phyloP scores from a whole-genome alignment of 2,113 vertebrate genomes.

The Malaclemys terrapin region DNA sequence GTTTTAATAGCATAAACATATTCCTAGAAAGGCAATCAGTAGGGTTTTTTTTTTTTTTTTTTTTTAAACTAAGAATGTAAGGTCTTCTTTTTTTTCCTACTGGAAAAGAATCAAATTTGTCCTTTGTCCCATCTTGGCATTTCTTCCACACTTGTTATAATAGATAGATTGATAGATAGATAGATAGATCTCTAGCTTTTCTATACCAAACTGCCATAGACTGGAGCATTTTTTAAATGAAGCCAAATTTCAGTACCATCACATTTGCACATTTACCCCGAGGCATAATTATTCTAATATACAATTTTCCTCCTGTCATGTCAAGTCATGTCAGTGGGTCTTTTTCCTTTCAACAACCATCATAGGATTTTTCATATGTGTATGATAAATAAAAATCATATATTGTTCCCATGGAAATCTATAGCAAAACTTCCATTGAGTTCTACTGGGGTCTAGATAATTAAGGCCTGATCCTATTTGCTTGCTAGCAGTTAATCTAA shows the following conservation, averaged over 20 bases:
- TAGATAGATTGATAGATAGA: not conserved
- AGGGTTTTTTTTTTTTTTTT: not conserved
- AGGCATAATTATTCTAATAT: conserved; percentile 71
- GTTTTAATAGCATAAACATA: conserved; percentile 22
- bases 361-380: conserved; percentile 47
- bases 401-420: conserved; percentile 65
- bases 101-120: conserved; percentile 33
- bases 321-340: conserved; percentile 48
- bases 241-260: conserved; percentile 64
- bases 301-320: conserved; percentile 61
- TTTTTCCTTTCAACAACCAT: conserved; percentile 56
- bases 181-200: conserved; percentile 31
- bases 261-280: conserved; percentile 64
- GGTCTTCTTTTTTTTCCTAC: not conserved
- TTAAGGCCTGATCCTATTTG: conserved; percentile 9
- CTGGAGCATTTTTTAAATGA: conserved; percentile 60
- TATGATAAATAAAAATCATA: not conserved
- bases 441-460: conserved; percentile 6
- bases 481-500: not conserved
- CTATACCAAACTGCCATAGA: conserved; percentile 53
- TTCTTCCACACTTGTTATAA: conserved; percentile 57
- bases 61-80: not conserved
- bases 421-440: conserved; percentile 39
- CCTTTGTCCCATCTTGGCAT: conserved; percentile 56
- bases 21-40: conserved; percentile 8